Base-by-base conservation (phyloP, 2,797 vertebrate species). In the Syngnathus acus region DNA sequence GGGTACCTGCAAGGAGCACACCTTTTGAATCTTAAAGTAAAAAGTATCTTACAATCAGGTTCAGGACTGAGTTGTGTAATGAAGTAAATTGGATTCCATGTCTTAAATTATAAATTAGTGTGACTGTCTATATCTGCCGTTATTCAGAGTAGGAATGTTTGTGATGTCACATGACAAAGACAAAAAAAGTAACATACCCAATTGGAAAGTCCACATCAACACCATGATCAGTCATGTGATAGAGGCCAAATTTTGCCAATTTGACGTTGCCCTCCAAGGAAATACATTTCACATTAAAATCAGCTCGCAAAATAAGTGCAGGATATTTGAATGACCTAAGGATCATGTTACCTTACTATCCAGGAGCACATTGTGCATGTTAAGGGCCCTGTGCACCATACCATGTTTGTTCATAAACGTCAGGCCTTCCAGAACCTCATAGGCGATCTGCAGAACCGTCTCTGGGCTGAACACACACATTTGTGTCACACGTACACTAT, bases 201-300 rank as follows among this genome's bases (percentile, higher is more conserved):
- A 98, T 94, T 74, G 97, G 97, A 75, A 99, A 99, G 86, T 98
- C 96, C 66, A 98, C 96, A 90, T 98, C 97, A 45, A 94, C 93
- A 64, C 96, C 96, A 32, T 94, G 92, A 88, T 94, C 94, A 55
- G 96, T 98, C 95, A 99, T 98, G 81, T 98, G 93, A 87, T 98
- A 98, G 74, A 98, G 91, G 47, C 97, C 97, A 87, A 97, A 99
- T 87, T 99, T 99, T 65, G 95, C 93, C 88, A 99, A 85, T 69
- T 97, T 99, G 71, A 96, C 88, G 1, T 95, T 94, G 11, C 92
- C 95, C 97, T 98, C 75, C 4, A 86, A 10, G 69, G 70, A 71
- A 65, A 65, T 53, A 8, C 7, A 62, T 73, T 32, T 75, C 61
- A 72, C 11, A 65, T 6, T 60, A n/a, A 58, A 6, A 32, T 48